These are phyloP conservation scores for Periphyllus acericola DNA, from an alignment of 2,888 invertebrate species.

Conservation along the genomic window DNA sequence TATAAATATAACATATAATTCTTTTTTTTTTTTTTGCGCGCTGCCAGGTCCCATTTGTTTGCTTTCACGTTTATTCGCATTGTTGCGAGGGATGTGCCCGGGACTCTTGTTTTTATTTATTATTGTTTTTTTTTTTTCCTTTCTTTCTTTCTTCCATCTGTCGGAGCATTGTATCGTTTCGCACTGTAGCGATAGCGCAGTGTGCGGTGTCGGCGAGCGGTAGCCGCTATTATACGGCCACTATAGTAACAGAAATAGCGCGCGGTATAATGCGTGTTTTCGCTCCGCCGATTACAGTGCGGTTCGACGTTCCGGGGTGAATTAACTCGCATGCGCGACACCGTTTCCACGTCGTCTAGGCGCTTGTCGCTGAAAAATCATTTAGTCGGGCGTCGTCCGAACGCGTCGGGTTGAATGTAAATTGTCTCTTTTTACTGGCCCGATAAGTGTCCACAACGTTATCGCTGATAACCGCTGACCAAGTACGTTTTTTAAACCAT, in stretches of 20 bases:
- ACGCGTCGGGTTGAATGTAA: too few relatives aligned
- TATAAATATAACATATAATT: constrained; percentile 4
- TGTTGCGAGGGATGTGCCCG: constrained; percentile 34
- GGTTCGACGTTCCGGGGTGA: not conserved
- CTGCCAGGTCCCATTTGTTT: constrained; percentile 51
- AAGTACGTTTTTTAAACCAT: too few relatives aligned
- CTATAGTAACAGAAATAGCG: too few relatives aligned
- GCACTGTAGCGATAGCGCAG: not conserved
- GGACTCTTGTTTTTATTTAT: constrained; percentile 54
- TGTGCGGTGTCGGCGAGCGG: not conserved
- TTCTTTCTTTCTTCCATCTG: constrained; percentile 1
- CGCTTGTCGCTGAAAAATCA: too few relatives aligned
- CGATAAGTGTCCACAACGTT: too few relatives aligned
- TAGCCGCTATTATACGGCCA: too few relatives aligned
- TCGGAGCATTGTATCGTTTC: not conserved
- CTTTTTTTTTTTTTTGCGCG: not conserved
- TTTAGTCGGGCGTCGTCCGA: too few relatives aligned
- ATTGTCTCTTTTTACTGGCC: too few relatives aligned
- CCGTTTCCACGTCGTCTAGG: too few relatives aligned
- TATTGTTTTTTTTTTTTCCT: constrained; percentile 44
- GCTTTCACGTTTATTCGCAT: constrained; percentile 57
- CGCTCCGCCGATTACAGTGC: not conserved
- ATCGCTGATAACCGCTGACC: too few relatives aligned
- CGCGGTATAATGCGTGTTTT: not conserved
- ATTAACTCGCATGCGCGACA: not conserved